Evolutionary conservation across 2,113 vertebrate genomes (phyloP), one percentile per base, ranked within the genome.

Genomic region (Spermophilus dauricus): DNA sequence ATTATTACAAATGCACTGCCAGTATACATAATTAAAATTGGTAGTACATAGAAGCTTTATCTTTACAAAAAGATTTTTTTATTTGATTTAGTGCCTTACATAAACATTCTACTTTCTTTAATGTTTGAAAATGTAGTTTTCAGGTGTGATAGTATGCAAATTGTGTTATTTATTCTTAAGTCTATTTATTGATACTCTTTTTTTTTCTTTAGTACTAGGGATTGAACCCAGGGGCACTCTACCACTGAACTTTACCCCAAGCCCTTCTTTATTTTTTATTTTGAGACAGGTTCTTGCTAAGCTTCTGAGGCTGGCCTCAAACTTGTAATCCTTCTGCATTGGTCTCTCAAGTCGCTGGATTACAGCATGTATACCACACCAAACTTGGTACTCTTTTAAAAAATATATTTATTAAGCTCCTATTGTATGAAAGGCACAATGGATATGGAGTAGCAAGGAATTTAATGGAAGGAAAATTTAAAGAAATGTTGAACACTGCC

Each of bases 21-120:
- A 91, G 10, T 63, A n/a, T 56, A 73, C 37, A 53, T 37, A 51
- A 72, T 83, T 67, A 69, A 82, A 94, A 73, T 30, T 85, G 42
- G 42, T 61, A 69, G 20, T n/a, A 45, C 9, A 17, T 13, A 94
- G 32, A 78, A 85, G 7, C 8, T 56, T 51, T 18, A 28, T 70
- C 48, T 72, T 69, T 61, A 72, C 56, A 75, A 73, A 81, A 86
- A 24, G 6, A 32, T 75, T 65, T 81, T 94, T 9, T 0, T 8
- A 75, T 8, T n/a, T 77, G 88, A 34, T 30, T 61, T 24, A 75
- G 78, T 65, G 45, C 16, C 12, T 24, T 96, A 63, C 63, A 20
- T 67, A 97, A 61, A 37, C 26, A 56, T 5, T 95, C 72, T 81
- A 37, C 77, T 82, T 84, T 90, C 48, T 77, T 94, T 72, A 72